Percentiles rank a stretch among this genome's conserved stretches.
These are phyloP conservation scores for Aplysia californica DNA, from an alignment of 1,140 invertebrate species.

Conservation along the genomic window DNA sequence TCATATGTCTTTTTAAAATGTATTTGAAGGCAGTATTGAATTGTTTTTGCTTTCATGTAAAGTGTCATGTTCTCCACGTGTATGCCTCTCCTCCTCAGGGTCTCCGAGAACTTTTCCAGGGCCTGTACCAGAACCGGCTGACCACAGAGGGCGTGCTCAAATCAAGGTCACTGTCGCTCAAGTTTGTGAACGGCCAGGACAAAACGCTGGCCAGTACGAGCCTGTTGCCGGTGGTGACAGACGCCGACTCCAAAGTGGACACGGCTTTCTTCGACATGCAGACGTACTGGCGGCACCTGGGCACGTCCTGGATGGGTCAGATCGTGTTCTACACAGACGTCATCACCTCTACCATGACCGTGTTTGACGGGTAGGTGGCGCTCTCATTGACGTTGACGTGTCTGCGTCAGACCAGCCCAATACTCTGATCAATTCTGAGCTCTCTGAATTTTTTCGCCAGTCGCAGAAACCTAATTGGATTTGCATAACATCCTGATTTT, in stretches of 20 bases:
- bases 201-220: slow-evolving; percentile 24
- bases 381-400: slow-evolving; percentile 20
- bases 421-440: no score
- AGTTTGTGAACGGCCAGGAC: slow-evolving; percentile 68
- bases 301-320: slow-evolving; percentile 80
- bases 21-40: no score
- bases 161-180: slow-evolving; percentile 72
- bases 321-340: slow-evolving; percentile 86
- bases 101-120: slow-evolving; percentile 75
- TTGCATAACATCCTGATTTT: no score
- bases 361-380: slow-evolving; percentile 74
- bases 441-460: no score
- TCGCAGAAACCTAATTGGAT: no score
- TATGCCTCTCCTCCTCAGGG: no score
- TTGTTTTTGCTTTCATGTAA: neutral
- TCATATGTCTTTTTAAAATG: no score
- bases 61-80: no score
- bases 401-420: slow-evolving; percentile 42
- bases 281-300: slow-evolving; percentile 72
- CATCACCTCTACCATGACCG: slow-evolving; percentile 80
- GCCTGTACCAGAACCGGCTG: slow-evolving; percentile 71
- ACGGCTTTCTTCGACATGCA: slow-evolving; percentile 81
- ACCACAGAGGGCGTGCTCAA: slow-evolving; percentile 70
- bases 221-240: slow-evolving; percentile 44
- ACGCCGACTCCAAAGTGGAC: neutral